Percentiles rank a stretch among this genome's conserved stretches.
Evolutionary conservation across 2,888 invertebrate species (phyloP).

Genomic region (Lycophotia porphyrea): DNA sequence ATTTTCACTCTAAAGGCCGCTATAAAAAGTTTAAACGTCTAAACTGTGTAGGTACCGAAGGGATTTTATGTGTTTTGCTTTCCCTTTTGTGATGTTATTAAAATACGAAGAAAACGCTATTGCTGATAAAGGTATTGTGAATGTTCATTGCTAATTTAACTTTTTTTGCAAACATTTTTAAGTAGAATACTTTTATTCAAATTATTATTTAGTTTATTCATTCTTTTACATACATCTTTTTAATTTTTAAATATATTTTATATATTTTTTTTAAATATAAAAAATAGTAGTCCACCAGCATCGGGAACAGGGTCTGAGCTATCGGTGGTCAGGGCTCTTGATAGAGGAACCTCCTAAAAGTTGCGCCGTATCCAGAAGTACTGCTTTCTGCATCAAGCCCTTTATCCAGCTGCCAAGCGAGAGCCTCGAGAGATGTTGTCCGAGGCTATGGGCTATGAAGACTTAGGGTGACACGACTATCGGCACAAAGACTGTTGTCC

Average conservation of each 20-base stretch:
- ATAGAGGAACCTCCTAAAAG: no score
- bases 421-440: no score
- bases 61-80: constrained; percentile 73
- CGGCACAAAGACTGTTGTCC: not conserved
- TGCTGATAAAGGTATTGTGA: constrained; percentile 50
- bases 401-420: no score
- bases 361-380: no score
- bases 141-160: constrained; percentile 18
- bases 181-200: not conserved
- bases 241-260: no score
- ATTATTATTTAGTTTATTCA: not conserved
- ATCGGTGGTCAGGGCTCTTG: no score
- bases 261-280: no score
- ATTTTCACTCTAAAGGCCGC: constrained; percentile 80
- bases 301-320: no score
- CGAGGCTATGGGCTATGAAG: no score
- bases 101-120: constrained; percentile 58
- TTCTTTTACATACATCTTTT: not conserved
- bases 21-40: constrained; percentile 82
- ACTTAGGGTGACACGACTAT: not conserved
- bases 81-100: constrained; percentile 68
- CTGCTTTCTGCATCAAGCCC: no score
- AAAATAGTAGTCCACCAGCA: no score
- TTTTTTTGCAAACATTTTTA: constrained; percentile 14
- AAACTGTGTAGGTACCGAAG: constrained; percentile 72